phyloP scores from a whole-genome alignment of 1,140 invertebrate genomes.

The Caenorhabditis latens region DNA sequence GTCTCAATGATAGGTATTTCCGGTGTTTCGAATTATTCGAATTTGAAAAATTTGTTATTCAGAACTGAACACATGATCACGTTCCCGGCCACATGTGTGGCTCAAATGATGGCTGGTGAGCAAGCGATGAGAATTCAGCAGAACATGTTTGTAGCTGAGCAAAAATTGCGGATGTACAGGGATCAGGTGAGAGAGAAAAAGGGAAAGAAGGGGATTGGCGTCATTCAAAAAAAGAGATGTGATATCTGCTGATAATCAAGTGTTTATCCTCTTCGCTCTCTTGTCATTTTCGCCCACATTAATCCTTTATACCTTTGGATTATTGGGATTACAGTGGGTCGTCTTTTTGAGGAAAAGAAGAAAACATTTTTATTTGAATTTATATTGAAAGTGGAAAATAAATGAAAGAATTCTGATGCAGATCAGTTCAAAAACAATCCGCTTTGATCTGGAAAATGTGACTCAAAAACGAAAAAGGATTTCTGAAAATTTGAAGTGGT shows the following conservation, averaged over 20 bases:
- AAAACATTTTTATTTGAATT: not conserved
- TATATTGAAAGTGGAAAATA: not conserved
- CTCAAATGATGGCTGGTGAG: slow-evolving; percentile 71
- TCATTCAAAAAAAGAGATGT: slow-evolving; percentile 46
- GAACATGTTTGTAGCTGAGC: slow-evolving; percentile 69
- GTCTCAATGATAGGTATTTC: slow-evolving; percentile 57
- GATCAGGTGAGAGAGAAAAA: slow-evolving; percentile 65
- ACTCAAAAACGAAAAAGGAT: no score
- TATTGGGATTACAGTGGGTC: slow-evolving; percentile 45
- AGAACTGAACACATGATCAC: slow-evolving; percentile 71
- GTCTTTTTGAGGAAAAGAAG: not conserved
- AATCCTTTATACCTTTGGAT: slow-evolving; percentile 35
- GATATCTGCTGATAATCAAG: not conserved
- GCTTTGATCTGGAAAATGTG: not conserved
- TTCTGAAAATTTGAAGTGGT: no score
- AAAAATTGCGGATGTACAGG: slow-evolving; percentile 66
- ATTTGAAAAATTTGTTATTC: slow-evolving; percentile 47
- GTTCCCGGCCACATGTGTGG: slow-evolving; percentile 75
- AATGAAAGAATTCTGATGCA: not conserved
- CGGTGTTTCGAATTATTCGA: not conserved
- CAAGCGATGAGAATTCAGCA: slow-evolving; percentile 75
- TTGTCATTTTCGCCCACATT: slow-evolving; percentile 25
- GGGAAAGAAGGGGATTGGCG: slow-evolving; percentile 15
- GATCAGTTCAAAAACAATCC: slow-evolving; percentile 10
- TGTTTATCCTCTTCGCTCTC: slow-evolving; percentile 6